Percentiles rank a stretch among this genome's conserved stretches.
These are phyloP conservation scores for Spodoptera frugiperda DNA, from an alignment of 1,140 invertebrate genomes.

Conservation along the genomic window DNA sequence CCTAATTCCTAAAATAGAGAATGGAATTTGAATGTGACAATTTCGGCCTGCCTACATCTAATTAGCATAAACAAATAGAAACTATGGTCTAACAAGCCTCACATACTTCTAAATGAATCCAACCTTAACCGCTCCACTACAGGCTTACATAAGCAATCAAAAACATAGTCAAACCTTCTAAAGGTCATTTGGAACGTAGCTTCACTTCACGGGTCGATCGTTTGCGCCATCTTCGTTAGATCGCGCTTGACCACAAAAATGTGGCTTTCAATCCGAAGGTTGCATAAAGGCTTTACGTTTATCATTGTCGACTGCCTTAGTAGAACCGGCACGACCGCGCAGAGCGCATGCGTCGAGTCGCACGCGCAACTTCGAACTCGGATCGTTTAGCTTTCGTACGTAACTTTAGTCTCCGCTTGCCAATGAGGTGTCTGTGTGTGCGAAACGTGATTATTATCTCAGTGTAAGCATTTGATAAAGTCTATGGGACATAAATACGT, in stretches of 20 bases:
- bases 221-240: constrained; percentile 75
- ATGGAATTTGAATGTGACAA: not conserved
- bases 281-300: constrained; percentile 81
- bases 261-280: constrained; percentile 81
- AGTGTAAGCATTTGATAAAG: constrained; percentile 25
- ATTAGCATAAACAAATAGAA: not conserved
- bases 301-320: constrained; percentile 72
- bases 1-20: not conserved
- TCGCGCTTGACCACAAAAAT: constrained; percentile 81
- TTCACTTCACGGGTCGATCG: constrained; percentile 52
- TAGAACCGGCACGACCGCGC: constrained; percentile 69
- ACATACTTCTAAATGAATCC: constrained; percentile 21
- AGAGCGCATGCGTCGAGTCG: constrained; percentile 65
- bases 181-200: constrained; percentile 66
- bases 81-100: not conserved
- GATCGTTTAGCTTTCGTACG: constrained; percentile 40
- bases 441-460: constrained; percentile 35
- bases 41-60: not conserved
- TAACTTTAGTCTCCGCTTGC: constrained; percentile 60
- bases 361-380: constrained; percentile 57
- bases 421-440: constrained; percentile 67
- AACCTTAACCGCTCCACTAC: not conserved
- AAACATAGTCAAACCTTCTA: constrained; percentile 52
- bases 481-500: constrained; percentile 4
- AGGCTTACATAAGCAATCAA: constrained; percentile 35